Base-by-base conservation (phyloP, 92 coral and sea anemone species). In the Muricea muricata region DNA sequence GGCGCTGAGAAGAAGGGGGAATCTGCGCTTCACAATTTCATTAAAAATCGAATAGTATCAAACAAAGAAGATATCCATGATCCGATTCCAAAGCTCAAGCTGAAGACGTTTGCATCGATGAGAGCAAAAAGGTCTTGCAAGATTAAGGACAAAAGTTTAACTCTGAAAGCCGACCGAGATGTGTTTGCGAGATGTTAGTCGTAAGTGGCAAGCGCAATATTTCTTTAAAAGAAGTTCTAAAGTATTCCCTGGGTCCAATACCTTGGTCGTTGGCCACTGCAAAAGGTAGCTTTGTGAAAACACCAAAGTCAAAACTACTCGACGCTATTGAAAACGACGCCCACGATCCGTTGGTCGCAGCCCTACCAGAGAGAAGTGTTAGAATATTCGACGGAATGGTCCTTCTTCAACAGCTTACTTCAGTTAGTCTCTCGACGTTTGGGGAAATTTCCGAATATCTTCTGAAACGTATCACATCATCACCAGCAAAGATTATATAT, bases 51-150 rank as follows among this genome's bases (percentile, higher is more conserved):
- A 17, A 45, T 82, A 18, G 60, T 74, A 55, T 82, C 84, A 56
- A 87, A 87, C 39, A 70, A n/a, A 30, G 61, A 41, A 33, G 61
- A 68, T 40, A 58, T 87, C 48, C 83, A 81, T 65, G 72, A 55
- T 50, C 80, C 91, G n/a, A 46, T 88, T 31, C 82, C 84, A 34
- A 84, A 60, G 58, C 73, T 83, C 45, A 83, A 88, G 79, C 78
- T 76, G 23, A 76, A 54, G 81, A 83, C 84, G 40, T 88, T 88
- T 21, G 63, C 87, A 25, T 25, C 67, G 4, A 58, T 34, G 39
- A 73, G 46, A 73, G 79, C 57, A 34, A 73, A 40, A 46, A 73
- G 12, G 15, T 73, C 57, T 7, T 73, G 79, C 26, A 73, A 73
- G 79, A 73, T 73, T 40, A 29, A 47, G 18, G 87, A 87, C 31